Base-by-base conservation (phyloP, 2,888 invertebrate species). In the Aphidius colemani region DNA sequence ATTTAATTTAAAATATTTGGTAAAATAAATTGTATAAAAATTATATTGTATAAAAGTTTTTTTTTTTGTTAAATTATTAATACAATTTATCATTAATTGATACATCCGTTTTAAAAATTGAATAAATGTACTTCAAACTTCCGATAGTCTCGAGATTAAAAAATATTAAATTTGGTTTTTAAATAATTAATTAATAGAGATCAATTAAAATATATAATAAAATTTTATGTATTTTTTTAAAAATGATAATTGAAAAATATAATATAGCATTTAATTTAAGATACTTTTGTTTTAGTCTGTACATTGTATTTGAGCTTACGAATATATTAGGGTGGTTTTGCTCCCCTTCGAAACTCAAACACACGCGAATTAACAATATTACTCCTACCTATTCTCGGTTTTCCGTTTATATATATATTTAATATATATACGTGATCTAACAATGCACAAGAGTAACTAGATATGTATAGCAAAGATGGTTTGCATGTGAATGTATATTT, bases 291-390 rank as follows among this genome's bases (percentile, higher is more conserved):
- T 8, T 9, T 44, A 64, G 69, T 70, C 70, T 70, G 71, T 71
- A 72, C 68, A 59, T 74, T 67, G 70, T 70, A 70, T 72, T 74
- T 74, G 74, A 72, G 72, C 72, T 71, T 70, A 74, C 72, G 77
- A 77, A 77, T 77, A 77, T 77, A 77, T 77, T 75, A 76, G 77
- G 78, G 78, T 77, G 76, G 72, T 74, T 77, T 71, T 71, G 71
- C 72, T 75, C 72, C 76, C 77, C 68, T 72, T 76, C 73, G 76
- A 72, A 77, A 76, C 76, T 75, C 78, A 73, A 78, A 78, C 76
- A 73, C 76, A 77, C 75, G 78, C 77, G 76, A 78, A 80, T 80
- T 80, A 80, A 80, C 78, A 75, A 79, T 79, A 79, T 80, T 79
- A 78, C 78, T 79, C 74, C 66, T 65, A 67, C 67, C 65, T 62